Conservation (phyloP, 2,113 vertebrate species). For the Cathartes aura region DNA sequence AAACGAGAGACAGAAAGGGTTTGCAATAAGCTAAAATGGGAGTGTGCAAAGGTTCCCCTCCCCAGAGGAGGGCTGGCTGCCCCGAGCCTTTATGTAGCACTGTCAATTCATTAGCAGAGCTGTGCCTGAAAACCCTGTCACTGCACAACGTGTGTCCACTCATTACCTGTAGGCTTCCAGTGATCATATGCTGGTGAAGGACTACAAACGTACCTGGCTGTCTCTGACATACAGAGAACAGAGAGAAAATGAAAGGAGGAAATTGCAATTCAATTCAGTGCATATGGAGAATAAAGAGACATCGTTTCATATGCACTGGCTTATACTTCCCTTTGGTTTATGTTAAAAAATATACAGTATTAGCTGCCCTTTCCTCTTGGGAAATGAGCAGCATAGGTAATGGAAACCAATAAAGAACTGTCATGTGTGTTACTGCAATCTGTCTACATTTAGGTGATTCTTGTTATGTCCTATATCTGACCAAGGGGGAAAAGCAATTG, state of each 20-base stretch:
- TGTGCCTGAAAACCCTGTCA: neutral
- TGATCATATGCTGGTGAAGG: neutral
- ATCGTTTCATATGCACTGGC: slow-evolving; percentile 20
- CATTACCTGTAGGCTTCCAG: neutral
- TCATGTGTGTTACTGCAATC: slow-evolving; percentile 46
- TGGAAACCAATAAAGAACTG: slow-evolving; percentile 50
- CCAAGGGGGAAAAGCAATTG: slow-evolving; percentile 48
- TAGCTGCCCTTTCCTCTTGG: slow-evolving; percentile 38
- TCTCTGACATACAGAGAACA: neutral
- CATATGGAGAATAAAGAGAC: slow-evolving; percentile 41
- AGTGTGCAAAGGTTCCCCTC: neutral
- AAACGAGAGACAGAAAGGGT: neutral
- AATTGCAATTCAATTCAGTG: slow-evolving; percentile 54
- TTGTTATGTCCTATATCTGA: slow-evolving; percentile 31
- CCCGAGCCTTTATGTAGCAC: neutral
- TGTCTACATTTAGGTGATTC: slow-evolving; percentile 34
- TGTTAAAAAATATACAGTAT: slow-evolving; percentile 38
- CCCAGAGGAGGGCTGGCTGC: neutral
- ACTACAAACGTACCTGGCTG: slow-evolving; percentile 22
- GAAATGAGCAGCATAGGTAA: slow-evolving; percentile 54
- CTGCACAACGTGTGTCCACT: slow-evolving; percentile 19
- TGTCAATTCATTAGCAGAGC: slow-evolving; percentile 17
- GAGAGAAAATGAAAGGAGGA: slow-evolving; percentile 33
- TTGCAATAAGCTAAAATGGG: neutral
- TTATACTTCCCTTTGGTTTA: slow-evolving; percentile 52